These are phyloP conservation scores for Parotia lawesii DNA, from an alignment of 2,113 vertebrate genomes.

Conservation along the genomic window DNA sequence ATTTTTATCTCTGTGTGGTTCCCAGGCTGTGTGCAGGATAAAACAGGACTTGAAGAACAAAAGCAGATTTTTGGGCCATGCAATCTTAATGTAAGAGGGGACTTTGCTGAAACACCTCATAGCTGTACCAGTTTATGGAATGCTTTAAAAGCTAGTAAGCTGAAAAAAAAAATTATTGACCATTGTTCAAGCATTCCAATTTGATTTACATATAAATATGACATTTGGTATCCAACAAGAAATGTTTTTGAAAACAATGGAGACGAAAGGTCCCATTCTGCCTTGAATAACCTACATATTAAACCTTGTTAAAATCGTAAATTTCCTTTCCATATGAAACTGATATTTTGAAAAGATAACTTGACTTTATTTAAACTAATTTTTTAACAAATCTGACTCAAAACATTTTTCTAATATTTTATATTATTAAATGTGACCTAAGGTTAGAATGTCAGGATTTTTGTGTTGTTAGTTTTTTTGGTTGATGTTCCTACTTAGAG, in stretches of 20 bases:
- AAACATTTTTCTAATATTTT: neutral
- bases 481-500: neutral
- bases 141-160: neutral
- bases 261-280: neutral
- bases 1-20: slow-evolving; percentile 17
- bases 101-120: neutral
- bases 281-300: neutral
- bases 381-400: neutral
- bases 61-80: neutral
- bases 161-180: neutral
- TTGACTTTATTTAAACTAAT: neutral
- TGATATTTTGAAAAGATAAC: neutral
- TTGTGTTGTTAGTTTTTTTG: neutral
- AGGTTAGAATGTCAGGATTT: neutral
- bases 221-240: neutral
- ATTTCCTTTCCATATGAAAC: neutral
- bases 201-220: neutral
- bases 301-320: neutral
- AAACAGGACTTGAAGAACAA: neutral
- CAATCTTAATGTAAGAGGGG: neutral
- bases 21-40: neutral
- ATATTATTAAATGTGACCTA: neutral
- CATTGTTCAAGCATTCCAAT: neutral
- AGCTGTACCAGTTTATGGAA: neutral
- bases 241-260: neutral